Conservation (phyloP, 2,113 vertebrate species). For the Sardina pilchardus region DNA sequence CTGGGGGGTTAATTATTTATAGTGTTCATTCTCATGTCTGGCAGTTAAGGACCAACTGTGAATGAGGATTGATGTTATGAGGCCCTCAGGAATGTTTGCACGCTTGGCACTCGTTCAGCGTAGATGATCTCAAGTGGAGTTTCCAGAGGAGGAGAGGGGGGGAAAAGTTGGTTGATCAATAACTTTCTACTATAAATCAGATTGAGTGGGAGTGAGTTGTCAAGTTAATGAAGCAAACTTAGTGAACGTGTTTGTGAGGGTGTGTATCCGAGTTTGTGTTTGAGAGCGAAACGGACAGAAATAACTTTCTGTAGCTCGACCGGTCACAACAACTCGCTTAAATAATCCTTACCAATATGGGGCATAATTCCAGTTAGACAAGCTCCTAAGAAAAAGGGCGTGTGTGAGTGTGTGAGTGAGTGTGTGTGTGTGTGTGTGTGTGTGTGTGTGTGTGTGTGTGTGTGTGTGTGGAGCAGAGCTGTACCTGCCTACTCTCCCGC, state of each 20-base stretch:
- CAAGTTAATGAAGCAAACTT: neutral
- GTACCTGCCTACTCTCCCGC: constrained; percentile 59
- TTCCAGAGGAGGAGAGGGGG: neutral
- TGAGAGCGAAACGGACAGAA: neutral
- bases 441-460: constrained; percentile 41
- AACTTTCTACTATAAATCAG: constrained; percentile 33
- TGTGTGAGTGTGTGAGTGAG: constrained; percentile 57
- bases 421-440: constrained; percentile 40
- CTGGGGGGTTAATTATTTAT: neutral
- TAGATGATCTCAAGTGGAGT: constrained; percentile 56
- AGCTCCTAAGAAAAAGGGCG: constrained; percentile 58
- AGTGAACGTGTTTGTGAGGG: constrained; percentile 11
- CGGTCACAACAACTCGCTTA: constrained; percentile 55
- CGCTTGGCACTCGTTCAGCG: constrained; percentile 43
- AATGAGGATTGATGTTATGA: neutral
- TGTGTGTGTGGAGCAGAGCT: constrained; percentile 49
- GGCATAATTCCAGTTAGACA: constrained; percentile 72
- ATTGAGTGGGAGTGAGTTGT: constrained; percentile 20
- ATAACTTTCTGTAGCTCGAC: neutral
- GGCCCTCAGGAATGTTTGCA: constrained; percentile 55
- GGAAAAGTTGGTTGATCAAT: constrained; percentile 33
- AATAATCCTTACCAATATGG: constrained; percentile 23
- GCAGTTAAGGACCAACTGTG: neutral
- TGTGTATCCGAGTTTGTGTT: neutral
- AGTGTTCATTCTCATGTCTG: neutral